A percentile compares a stretch with the other conserved stretches of the same genome.
Conservation (phyloP, 2,797 vertebrate genomes). For the Silurus lanzhouensis region DNA sequence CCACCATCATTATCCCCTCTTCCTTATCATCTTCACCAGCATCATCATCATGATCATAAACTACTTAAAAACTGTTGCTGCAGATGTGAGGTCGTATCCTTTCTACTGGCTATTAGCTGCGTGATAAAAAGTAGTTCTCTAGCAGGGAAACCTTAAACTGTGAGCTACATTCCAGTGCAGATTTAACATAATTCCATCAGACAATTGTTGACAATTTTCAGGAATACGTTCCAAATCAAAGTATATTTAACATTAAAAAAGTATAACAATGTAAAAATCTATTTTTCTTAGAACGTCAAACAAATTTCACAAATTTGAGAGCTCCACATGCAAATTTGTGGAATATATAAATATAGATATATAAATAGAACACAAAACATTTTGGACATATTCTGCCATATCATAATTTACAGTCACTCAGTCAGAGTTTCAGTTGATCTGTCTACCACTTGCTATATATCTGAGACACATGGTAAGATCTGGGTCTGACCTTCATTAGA, state of each 20-base stretch:
- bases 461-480: conserved; percentile 4
- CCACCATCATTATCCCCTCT: conserved; percentile 8
- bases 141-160: neutral
- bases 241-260: neutral
- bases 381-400: neutral
- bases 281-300: neutral
- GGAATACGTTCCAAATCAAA: conserved; percentile 47
- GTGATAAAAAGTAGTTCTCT: neutral
- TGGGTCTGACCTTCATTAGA: conserved; percentile 83
- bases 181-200: neutral
- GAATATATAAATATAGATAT: neutral
- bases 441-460: neutral
- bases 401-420: neutral
- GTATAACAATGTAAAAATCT: neutral
- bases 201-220: conserved; percentile 38
- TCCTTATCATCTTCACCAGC: neutral
- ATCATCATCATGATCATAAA: conserved; percentile 23
- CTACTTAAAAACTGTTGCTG: neutral
- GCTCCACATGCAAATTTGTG: neutral
- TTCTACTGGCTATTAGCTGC: neutral
- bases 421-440: neutral
- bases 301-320: neutral
- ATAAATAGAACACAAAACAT: neutral
- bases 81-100: neutral
- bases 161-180: neutral